phyloP scores from a whole-genome alignment of 2,113 vertebrate genomes.

The Shinisaurus crocodilurus region DNA sequence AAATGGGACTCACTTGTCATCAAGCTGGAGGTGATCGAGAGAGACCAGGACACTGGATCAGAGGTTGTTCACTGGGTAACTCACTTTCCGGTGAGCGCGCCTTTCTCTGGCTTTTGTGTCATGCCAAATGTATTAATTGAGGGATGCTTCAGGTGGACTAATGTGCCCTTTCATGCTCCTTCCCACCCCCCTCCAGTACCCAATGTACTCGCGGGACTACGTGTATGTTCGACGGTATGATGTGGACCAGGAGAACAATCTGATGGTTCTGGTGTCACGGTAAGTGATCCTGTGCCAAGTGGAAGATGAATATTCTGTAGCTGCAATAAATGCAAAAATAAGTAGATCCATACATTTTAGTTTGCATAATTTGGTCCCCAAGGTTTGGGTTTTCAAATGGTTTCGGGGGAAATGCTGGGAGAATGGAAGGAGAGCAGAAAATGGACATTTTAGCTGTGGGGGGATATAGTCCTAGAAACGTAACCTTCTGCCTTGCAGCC shows the following conservation, averaged over 20 bases:
- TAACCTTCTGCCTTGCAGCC: too few relatives aligned
- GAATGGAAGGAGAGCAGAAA: neutral
- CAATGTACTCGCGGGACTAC: constrained; percentile 95
- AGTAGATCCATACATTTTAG: neutral
- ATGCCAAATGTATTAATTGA: too few relatives aligned
- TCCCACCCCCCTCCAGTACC: constrained; percentile 79
- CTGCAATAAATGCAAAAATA: neutral
- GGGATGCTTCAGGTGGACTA: neutral
- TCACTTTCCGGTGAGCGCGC: constrained; percentile 89
- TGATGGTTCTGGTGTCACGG: constrained; percentile 94
- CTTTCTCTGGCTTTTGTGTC: neutral
- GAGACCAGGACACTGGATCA: constrained; percentile 84
- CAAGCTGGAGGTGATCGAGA: constrained; percentile 92
- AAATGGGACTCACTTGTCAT: constrained; percentile 95
- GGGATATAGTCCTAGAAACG: neutral
- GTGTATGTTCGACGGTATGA: constrained; percentile 91
- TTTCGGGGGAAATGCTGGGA: neutral
- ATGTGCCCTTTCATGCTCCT: neutral
- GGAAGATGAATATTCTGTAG: neutral
- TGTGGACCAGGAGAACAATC: constrained; percentile 87
- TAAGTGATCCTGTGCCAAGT: constrained; percentile 51
- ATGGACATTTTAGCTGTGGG: neutral
- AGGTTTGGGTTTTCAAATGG: neutral
- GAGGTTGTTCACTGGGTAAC: constrained; percentile 97
- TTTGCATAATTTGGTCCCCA: neutral